phyloP scores from a whole-genome alignment of 2,113 vertebrate species.

The Diadophis punctatus region DNA sequence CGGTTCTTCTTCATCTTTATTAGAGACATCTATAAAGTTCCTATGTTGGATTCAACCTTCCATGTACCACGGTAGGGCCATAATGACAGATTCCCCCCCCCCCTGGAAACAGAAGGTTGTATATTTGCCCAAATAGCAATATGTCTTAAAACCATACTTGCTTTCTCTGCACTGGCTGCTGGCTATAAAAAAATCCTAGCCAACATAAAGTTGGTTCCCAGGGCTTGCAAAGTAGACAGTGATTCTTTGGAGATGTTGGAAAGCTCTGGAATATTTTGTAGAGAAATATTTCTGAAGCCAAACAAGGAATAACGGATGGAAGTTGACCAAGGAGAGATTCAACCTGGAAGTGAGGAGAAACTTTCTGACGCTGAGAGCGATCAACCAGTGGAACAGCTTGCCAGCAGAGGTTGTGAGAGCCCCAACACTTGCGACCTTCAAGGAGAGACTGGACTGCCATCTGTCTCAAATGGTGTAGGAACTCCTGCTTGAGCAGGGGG shows the following conservation, averaged over 20 bases:
- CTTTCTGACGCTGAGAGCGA: too few relatives aligned
- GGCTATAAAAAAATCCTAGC: not conserved
- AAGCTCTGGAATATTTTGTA: not conserved
- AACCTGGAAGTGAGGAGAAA: too few relatives aligned
- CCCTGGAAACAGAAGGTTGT: not conserved
- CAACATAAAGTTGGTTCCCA: not conserved
- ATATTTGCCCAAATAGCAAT: not conserved
- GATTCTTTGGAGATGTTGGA: not conserved
- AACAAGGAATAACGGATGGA: too few relatives aligned
- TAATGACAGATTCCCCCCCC: not conserved
- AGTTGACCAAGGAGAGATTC: too few relatives aligned
- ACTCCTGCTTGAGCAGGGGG: too few relatives aligned
- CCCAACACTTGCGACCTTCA: too few relatives aligned
- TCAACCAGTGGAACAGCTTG: too few relatives aligned
- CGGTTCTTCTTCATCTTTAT: not conserved
- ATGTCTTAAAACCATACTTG: not conserved
- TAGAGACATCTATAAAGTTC: not conserved
- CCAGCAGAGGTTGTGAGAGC: too few relatives aligned
- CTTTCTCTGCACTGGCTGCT: not conserved
- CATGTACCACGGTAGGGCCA: not conserved
- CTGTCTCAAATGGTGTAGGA: too few relatives aligned
- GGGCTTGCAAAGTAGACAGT: not conserved
- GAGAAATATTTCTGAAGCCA: not conserved
- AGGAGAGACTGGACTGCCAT: too few relatives aligned
- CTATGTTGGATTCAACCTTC: not conserved